These are phyloP conservation scores for Eremophila alpestris DNA, from an alignment of 2,797 vertebrate species.

Conservation along the genomic window DNA sequence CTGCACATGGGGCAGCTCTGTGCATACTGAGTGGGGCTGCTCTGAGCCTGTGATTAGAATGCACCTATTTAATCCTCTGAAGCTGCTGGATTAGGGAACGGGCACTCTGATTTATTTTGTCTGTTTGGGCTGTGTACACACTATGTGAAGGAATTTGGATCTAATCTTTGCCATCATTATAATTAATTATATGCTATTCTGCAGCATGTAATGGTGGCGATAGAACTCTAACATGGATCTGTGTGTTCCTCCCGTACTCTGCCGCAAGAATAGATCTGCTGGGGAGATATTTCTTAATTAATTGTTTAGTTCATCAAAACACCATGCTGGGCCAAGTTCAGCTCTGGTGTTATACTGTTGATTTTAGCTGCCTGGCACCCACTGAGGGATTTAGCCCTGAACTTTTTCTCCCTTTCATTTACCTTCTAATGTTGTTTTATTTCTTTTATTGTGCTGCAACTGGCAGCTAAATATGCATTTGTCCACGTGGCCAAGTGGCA, in stretches of 20 bases:
- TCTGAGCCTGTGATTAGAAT: constrained; percentile 68
- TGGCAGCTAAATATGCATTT: constrained; percentile 45
- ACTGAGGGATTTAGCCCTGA: neutral
- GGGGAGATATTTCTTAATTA: constrained; percentile 77
- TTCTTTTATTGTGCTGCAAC: neutral
- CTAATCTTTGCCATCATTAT: constrained; percentile 78
- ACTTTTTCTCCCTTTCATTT: constrained; percentile 5
- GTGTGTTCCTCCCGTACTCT: constrained; percentile 49
- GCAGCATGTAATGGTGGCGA: constrained; percentile 60
- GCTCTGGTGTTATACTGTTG: neutral
- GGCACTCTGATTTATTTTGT: constrained; percentile 76
- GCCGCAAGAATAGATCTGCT: constrained; percentile 70
- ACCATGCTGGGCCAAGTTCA: constrained; percentile 57
- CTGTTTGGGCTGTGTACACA: constrained; percentile 72
- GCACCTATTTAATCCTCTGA: constrained; percentile 74
- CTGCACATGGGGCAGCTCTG: neutral
- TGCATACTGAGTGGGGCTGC: constrained; percentile 26
- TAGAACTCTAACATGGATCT: constrained; percentile 64
- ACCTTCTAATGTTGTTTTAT: neutral
- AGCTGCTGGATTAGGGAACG: constrained; percentile 70
- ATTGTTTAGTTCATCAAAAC: constrained; percentile 75
- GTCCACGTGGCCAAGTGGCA: neutral
- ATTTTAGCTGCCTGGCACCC: constrained; percentile 26
- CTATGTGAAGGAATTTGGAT: constrained; percentile 74
- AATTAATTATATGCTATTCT: constrained; percentile 79